Percentiles rank a stretch among this genome's conserved stretches.
Evolutionary conservation across 2,797 vertebrate genomes (phyloP).

Genomic region (Parauchenoglanis punctatus): DNA sequence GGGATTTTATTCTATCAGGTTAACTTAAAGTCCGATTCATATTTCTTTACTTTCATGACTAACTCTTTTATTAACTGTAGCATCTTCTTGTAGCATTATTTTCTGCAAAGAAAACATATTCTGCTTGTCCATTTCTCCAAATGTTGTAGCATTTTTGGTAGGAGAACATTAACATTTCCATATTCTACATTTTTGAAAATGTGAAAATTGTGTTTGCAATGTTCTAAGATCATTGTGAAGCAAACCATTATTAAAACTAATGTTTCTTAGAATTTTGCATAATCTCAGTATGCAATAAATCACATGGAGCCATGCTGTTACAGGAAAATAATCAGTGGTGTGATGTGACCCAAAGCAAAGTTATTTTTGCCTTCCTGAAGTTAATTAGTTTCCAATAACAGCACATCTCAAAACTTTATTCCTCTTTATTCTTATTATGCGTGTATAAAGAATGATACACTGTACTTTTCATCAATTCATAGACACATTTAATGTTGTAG

Average conservation of each 20-base stretch:
- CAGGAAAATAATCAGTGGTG: neutral
- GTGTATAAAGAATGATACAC: neutral
- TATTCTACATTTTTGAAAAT: neutral
- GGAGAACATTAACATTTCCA: neutral
- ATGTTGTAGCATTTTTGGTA: neutral
- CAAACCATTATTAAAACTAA: neutral
- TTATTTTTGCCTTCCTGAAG: too few species aligned
- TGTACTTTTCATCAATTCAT: neutral
- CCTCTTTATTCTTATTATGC: neutral
- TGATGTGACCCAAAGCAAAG: neutral
- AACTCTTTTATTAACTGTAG: neutral
- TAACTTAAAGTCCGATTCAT: neutral
- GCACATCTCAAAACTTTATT: neutral
- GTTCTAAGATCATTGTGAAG: neutral
- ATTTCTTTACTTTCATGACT: slow-evolving; percentile 6
- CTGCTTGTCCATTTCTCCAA: neutral
- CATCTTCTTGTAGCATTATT: neutral
- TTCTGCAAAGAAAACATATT: neutral
- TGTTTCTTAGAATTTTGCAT: neutral
- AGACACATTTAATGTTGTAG: neutral
- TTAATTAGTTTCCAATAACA: neutral
- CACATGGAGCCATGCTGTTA: neutral
- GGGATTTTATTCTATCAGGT: slow-evolving; percentile 1
- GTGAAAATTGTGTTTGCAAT: neutral
- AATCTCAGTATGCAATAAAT: neutral